These are phyloP conservation scores for Dinocampus coccinellae DNA, from an alignment of 2,888 invertebrate genomes.

Conservation along the genomic window DNA sequence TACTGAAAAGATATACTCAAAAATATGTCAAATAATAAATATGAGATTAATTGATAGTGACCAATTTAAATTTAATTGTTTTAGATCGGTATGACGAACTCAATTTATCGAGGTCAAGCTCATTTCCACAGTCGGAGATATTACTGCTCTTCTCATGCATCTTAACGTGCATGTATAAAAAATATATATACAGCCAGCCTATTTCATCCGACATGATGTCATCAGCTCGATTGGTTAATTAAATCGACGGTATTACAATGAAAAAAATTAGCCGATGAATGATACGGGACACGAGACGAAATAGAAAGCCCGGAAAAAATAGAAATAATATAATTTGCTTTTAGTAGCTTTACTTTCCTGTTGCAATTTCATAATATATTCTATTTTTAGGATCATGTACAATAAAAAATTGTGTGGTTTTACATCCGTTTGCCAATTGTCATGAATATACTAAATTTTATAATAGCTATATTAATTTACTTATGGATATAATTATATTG, in stretches of 20 bases:
- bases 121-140: conserved; percentile 43
- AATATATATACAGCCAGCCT: conserved; percentile 36
- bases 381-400: conserved; percentile 25
- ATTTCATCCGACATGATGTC: conserved; percentile 47
- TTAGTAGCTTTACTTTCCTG: conserved; percentile 23
- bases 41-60: conserved; percentile 19
- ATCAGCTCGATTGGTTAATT: conserved; percentile 45
- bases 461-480: not conserved
- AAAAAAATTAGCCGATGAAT: conserved; percentile 36
- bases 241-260: conserved; percentile 42
- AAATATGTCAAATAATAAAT: not conserved
- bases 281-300: not conserved
- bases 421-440: conserved; percentile 17
- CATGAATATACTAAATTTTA: not conserved
- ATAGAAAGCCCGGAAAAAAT: not conserved
- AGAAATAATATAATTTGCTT: not conserved
- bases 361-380: conserved; percentile 29
- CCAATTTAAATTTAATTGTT: conserved; percentile 20
- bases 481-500: not conserved
- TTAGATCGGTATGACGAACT: conserved; percentile 38
- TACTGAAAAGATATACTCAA: not conserved
- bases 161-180: conserved; percentile 38
- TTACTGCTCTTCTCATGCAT: conserved; percentile 32
- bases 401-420: conserved; percentile 25
- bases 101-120: conserved; percentile 46